Conservation (phyloP, 2,888 invertebrate genomes). For the Pimpla rufipes region DNA sequence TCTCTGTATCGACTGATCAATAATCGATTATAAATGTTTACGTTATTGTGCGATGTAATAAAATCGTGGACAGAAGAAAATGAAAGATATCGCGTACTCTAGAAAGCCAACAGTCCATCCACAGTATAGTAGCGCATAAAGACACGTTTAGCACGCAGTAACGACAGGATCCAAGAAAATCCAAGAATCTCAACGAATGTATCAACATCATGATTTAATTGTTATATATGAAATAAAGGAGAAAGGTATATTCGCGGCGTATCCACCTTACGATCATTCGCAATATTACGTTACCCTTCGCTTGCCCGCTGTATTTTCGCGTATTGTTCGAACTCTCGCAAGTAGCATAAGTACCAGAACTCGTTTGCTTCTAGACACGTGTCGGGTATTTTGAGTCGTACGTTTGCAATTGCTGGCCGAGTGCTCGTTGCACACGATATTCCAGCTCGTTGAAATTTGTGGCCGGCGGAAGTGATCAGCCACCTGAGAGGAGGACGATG, state of each 20-base stretch:
- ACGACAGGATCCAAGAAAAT: constrained; percentile 45
- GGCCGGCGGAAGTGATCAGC: constrained; percentile 28
- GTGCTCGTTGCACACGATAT: background rate
- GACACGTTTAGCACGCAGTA: constrained; percentile 33
- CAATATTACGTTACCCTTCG: constrained; percentile 10
- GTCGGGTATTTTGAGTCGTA: background rate
- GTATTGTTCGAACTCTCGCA: background rate
- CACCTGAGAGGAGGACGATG: background rate
- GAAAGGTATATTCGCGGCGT: constrained; percentile 35
- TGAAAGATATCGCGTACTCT: constrained; percentile 1
- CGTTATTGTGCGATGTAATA: constrained; percentile 50
- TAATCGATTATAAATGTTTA: constrained; percentile 43
- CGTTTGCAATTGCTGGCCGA: background rate
- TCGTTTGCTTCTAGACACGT: background rate
- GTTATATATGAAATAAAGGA: constrained; percentile 57
- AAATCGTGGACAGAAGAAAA: constrained; percentile 9
- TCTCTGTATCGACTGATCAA: constrained; percentile 41
- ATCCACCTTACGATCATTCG: constrained; percentile 9
- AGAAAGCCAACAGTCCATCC: constrained; percentile 49
- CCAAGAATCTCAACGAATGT: constrained; percentile 69
- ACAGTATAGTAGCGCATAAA: constrained; percentile 23
- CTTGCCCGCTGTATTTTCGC: background rate
- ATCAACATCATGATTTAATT: constrained; percentile 61
- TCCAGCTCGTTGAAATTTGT: background rate
- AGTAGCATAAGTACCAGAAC: background rate